These are phyloP conservation scores for Hylyphantes graminicola DNA, from an alignment of 1,140 invertebrate genomes.

Conservation along the genomic window DNA sequence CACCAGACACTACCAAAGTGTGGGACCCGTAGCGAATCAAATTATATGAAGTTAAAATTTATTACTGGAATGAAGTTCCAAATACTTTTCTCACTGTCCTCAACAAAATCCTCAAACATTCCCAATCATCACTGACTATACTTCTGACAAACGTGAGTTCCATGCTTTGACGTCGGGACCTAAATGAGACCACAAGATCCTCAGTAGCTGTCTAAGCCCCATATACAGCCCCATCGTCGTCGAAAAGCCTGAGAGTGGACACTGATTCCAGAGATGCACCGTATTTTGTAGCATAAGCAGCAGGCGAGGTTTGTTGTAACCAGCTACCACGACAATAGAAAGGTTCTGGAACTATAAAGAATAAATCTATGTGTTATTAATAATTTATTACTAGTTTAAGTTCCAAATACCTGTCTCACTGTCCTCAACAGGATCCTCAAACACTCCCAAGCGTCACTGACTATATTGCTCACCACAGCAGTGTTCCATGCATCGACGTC, in stretches of 20 bases:
- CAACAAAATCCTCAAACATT: constrained; percentile 30
- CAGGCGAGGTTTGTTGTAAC: constrained; percentile 25
- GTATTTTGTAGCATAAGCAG: neutral
- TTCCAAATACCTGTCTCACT: neutral
- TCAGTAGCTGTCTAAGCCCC: constrained; percentile 20
- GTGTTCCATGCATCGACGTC: neutral
- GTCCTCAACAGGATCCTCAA: constrained; percentile 27
- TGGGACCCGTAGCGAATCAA: neutral
- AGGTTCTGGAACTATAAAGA: neutral
- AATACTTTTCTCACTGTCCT: constrained; percentile 12
- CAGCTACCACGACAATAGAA: neutral
- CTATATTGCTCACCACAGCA: neutral
- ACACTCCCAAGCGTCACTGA: constrained; percentile 6
- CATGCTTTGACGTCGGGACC: neutral
- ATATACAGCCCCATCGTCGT: too few species aligned
- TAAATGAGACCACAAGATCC: constrained; percentile 18
- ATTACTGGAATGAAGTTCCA: too few species aligned
- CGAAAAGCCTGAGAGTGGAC: neutral
- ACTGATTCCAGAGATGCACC: neutral
- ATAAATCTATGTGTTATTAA: too few species aligned
- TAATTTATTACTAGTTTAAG: too few species aligned
- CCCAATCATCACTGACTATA: neutral
- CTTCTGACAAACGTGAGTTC: neutral
- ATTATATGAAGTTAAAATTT: neutral
- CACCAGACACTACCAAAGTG: constrained; percentile 8